phyloP scores from a whole-genome alignment of 2,797 vertebrate species.

The Acrossocheilus wenchowensis region DNA sequence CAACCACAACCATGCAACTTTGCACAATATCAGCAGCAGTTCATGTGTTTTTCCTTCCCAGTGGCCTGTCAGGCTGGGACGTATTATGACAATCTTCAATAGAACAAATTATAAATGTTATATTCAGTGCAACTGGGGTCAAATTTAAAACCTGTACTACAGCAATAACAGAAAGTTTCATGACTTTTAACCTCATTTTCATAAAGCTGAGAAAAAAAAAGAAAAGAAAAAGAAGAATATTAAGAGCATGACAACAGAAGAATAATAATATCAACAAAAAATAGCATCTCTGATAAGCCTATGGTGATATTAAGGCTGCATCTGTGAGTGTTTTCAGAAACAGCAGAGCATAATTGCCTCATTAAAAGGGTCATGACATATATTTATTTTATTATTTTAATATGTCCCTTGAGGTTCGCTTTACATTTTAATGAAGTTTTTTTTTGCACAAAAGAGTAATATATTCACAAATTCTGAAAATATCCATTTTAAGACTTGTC shows the following conservation, averaged over 20 bases:
- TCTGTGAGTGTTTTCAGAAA: conserved; percentile 15
- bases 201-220: too few species aligned
- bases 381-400: not conserved
- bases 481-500: not conserved
- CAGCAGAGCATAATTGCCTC: conserved; percentile 13
- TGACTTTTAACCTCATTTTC: not conserved
- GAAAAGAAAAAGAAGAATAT: not conserved
- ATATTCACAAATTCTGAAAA: not conserved
- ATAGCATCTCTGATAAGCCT: not conserved
- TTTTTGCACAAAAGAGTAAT: too few species aligned
- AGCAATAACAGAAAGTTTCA: not conserved
- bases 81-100: not conserved
- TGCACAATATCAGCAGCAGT: not conserved
- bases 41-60: not conserved
- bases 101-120: not conserved
- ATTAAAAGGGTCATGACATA: conserved; percentile 6
- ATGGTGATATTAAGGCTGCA: not conserved
- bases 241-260: not conserved
- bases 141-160: not conserved
- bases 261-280: not conserved
- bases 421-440: not conserved
- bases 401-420: not conserved
- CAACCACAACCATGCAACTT: conserved; percentile 7
- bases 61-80: not conserved
- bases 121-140: not conserved